Base-by-base conservation (phyloP, 2,888 invertebrate genomes). In the Xestia sexstrigata region DNA sequence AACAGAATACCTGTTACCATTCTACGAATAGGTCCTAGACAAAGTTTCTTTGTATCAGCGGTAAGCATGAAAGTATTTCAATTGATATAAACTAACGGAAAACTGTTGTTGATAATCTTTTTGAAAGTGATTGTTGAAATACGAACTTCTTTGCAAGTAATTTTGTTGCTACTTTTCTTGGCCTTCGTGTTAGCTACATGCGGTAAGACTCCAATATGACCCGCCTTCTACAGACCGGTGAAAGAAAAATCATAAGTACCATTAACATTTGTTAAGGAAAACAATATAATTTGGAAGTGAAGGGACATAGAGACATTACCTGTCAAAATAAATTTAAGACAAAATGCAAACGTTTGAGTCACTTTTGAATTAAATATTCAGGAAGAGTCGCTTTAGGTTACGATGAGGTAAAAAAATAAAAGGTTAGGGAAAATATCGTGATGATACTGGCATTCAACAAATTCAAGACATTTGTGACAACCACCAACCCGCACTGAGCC, bases 331-430 rank as follows among this genome's bases (percentile, higher is more conserved):
- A 30, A 42, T 63, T 11, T 7, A 68, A 45, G 0, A 49, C 30
- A 7, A 72, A 71, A 45, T 52, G n/a, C 30, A 55, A 26, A 55
- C 9, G 9, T 13, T 62, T 60, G 65, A 52, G 17, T 74, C 2
- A 72, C 67, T 72, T 72, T 60, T 11, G 1, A 45, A 70, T 70
- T 49, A 20, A n/a, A 49, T 63, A 74, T 74, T 74, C 70, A 52
- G 35, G 5, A 60, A 58, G 13, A 63, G 8, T 62, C 30, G 11
- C n/a, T 35, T 20, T 65, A 20, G 35, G 20, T 8, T 0, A 30
- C 15, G 26, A 26, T 42, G 9, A n/a, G 30, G 60, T n/a, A 15
- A 35, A 13, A 39, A 13, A 39, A 3, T 39, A 63, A 15, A 15
- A 63, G 63, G 13, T 63, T 7, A 6, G 15, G n/a, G 39, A 15